Evolutionary conservation across 2,888 invertebrate species (phyloP).

Genomic region (Volucella bombylans): DNA sequence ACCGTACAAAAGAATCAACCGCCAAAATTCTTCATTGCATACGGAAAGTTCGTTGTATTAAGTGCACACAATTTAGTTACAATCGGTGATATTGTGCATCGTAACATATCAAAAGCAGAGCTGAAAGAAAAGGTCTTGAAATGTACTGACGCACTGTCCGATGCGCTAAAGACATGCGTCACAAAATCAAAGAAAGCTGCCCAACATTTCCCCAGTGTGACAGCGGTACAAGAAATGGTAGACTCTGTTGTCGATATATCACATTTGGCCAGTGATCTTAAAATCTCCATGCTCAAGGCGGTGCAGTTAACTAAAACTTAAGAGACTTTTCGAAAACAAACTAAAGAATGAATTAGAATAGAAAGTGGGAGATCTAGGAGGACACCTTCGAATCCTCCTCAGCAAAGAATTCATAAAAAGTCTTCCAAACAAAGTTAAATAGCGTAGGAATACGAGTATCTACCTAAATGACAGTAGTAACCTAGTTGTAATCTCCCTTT

Average conservation of each 20-base stretch:
- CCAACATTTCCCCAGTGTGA: conserved; percentile 94
- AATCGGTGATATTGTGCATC: conserved; percentile 96
- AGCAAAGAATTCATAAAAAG: conserved; percentile 61
- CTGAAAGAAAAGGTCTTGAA: conserved; percentile 88
- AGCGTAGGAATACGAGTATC: conserved; percentile 25
- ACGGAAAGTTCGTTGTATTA: conserved; percentile 96
- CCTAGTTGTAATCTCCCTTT: conserved; percentile 37
- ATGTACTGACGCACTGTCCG: conserved; percentile 91
- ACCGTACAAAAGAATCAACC: conserved; percentile 96
- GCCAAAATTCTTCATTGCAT: conserved; percentile 95
- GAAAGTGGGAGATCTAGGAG: conserved; percentile 33
- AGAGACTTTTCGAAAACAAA: conserved; percentile 6
- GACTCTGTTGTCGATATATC: conserved; percentile 94
- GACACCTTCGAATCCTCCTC: conserved; percentile 19
- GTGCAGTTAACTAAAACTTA: conserved; percentile 81
- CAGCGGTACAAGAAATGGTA: conserved; percentile 96
- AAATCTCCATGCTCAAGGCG: conserved; percentile 88
- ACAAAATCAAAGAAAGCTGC: conserved; percentile 95
- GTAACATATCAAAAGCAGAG: conserved; percentile 90
- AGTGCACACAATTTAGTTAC: conserved; percentile 96
- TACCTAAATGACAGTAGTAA: conserved; percentile 39
- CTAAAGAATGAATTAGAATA: conserved; percentile 14
- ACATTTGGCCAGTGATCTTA: conserved; percentile 91
- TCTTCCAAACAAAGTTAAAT: conserved; percentile 62
- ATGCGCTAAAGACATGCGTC: conserved; percentile 91